phyloP scores from a whole-genome alignment of 2,888 invertebrate genomes.

The Chalcosyrphus nemorum region DNA sequence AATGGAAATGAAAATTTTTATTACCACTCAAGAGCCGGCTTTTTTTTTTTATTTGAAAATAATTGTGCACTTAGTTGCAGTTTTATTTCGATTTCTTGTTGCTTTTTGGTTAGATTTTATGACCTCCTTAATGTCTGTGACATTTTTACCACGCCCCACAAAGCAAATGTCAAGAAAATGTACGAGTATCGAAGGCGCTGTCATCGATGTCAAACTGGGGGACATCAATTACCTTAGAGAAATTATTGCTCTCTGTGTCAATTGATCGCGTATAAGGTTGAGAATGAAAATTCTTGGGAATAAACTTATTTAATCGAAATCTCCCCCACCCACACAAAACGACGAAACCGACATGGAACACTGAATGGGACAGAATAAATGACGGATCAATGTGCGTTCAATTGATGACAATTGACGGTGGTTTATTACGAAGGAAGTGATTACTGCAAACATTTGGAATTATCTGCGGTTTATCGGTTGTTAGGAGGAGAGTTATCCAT shows the following conservation, averaged over 20 bases:
- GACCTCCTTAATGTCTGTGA: conserved; percentile 37
- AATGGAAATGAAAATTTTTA: conserved; percentile 32
- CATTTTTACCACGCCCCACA: not conserved
- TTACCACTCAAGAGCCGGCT: conserved; percentile 6
- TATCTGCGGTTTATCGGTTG: conserved; percentile 37
- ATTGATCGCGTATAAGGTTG: conserved; percentile 55
- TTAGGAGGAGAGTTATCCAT: not conserved
- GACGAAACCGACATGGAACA: not conserved
- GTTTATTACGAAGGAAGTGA: conserved; percentile 66
- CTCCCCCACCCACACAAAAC: conserved; percentile 19
- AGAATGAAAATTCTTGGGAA: conserved; percentile 41
- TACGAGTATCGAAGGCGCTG: conserved; percentile 33
- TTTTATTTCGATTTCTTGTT: conserved; percentile 27
- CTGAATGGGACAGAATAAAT: conserved; percentile 48
- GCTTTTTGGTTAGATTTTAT: conserved; percentile 36
- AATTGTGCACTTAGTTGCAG: conserved; percentile 50
- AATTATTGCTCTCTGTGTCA: conserved; percentile 65
- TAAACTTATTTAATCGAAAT: conserved; percentile 10
- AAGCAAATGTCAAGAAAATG: conserved; percentile 30
- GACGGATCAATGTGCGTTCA: conserved; percentile 67
- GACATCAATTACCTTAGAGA: conserved; percentile 68
- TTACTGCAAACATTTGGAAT: conserved; percentile 43
- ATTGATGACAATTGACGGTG: conserved; percentile 68
- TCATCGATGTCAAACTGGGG: conserved; percentile 47
- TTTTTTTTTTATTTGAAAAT: conserved; percentile 56